Evolutionary conservation across 2,888 invertebrate genomes (phyloP), one percentile per base, ranked within the genome.

Genomic region (Nycteola revayana): DNA sequence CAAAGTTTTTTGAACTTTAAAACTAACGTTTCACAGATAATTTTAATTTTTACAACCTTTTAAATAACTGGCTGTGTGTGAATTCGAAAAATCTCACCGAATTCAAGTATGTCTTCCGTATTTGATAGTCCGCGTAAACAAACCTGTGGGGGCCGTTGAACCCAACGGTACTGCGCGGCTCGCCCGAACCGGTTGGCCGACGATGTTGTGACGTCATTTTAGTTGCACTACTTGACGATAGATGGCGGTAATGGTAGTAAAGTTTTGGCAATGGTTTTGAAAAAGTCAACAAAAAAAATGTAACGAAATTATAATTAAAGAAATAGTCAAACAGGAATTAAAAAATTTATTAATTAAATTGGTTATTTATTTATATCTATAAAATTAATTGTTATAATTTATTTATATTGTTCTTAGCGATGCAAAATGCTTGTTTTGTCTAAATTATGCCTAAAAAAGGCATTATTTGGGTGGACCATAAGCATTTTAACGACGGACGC

Each of bases 141-240:
- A 81, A 74, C 71, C 60, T 56, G 42, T 41, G 44, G 42, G 34
- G 84, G 77, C 74, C 80, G 60, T 69, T 75, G 79, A 84, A 74
- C 87, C 78, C 84, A 87, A 86, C 87, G 87, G 87, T 84, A 87
- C 76, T 63, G 63, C 60, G 74, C 70, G 70, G 75, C 76, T 77
- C 75, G 72, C 56, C 53, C 62, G 65, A 75, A 73, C 78, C 69
- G 73, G 74, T 73, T 45, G 63, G 53, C 36, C 50, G 57, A 65
- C 66, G 64, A 42, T 49, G 53, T 33, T 56, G 67, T 86, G 86
- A 87, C 85, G 86, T 86, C 85, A 86, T 46, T 10, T 34, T 60
- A 54, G 62, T 75, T 56, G 27, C n/a, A 29, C 78, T 71, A 70
- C 47, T 64, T 43, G 45, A 23, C 54, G 37, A 54, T 34, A 81